Conservation (phyloP, 2,797 vertebrate genomes). For the Tapirus indicus region DNA sequence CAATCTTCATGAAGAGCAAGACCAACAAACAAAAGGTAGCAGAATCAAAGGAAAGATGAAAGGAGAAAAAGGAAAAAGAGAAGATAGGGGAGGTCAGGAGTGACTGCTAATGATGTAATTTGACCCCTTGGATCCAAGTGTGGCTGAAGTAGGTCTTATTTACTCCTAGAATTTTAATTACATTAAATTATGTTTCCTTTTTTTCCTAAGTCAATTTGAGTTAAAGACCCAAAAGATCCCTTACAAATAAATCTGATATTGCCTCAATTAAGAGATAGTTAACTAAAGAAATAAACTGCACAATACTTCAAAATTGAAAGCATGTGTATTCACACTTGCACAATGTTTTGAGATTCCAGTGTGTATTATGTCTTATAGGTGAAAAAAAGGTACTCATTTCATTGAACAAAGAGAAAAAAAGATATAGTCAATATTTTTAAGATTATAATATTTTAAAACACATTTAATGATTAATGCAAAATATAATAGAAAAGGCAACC, state of each 20-base stretch:
- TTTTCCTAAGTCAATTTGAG: not conserved
- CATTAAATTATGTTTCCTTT: not conserved
- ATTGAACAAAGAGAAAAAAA: not conserved
- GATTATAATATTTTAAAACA: not conserved
- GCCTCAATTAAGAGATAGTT: not conserved
- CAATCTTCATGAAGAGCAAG: not conserved
- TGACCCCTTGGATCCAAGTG: not conserved
- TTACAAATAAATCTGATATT: not conserved
- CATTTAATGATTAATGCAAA: not conserved
- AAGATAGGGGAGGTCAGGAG: not conserved
- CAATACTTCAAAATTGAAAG: not conserved
- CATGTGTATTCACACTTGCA: not conserved
- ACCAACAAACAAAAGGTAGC: not conserved
- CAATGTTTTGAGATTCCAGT: not conserved
- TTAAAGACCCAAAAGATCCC: not conserved
- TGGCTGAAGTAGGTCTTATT: not conserved
- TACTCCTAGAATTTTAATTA: not conserved
- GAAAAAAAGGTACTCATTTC: not conserved
- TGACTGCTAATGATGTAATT: not conserved
- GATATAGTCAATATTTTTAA: not conserved
- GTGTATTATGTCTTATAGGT: not conserved
- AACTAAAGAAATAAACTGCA: not conserved
- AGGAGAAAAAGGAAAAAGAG: not conserved
- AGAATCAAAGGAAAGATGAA: not conserved
- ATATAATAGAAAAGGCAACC: not conserved